Evolutionary conservation across 2,113 vertebrate species (phyloP).

Genomic region (Hippocampus zosterae): DNA sequence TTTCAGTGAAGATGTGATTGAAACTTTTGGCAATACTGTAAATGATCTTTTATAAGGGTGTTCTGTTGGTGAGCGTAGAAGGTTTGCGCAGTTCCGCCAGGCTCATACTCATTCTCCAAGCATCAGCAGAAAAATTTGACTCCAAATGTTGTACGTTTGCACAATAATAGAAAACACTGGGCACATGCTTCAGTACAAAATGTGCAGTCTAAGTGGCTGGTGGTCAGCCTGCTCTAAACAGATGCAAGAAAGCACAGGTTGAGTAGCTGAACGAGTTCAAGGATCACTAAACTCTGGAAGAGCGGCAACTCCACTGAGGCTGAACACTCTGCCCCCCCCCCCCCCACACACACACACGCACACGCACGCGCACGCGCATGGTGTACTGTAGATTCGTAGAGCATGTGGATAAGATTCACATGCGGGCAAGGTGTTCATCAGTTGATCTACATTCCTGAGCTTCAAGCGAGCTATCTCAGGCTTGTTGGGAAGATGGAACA

Average conservation of each 20-base stretch:
- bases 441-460: slow-evolving; percentile 60
- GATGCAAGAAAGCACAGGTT: slow-evolving; percentile 33
- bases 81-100: not conserved
- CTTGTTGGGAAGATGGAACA: slow-evolving; percentile 36
- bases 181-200: slow-evolving; percentile 13
- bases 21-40: not conserved
- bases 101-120: not conserved
- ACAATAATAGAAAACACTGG: slow-evolving; percentile 17
- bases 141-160: not conserved
- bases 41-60: not conserved
- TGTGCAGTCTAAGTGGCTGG: slow-evolving; percentile 8
- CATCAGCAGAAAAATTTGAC: not conserved
- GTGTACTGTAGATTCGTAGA: slow-evolving; percentile 1
- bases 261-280: slow-evolving; percentile 38
- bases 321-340: not conserved
- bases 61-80: not conserved
- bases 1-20: not conserved
- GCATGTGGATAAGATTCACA: slow-evolving; percentile 15
- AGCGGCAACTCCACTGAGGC: slow-evolving; percentile 40
- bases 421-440: slow-evolving; percentile 38
- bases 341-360: not conserved
- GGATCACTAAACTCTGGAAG: slow-evolving; percentile 53
- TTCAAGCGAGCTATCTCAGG: slow-evolving; percentile 37
- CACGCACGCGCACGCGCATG: slow-evolving; percentile 2
- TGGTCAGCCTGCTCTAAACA: slow-evolving; percentile 19